Evolutionary conservation across 2,888 invertebrate species (phyloP), one percentile per base, ranked within the genome.

Genomic region (Leptopilina myrica): DNA sequence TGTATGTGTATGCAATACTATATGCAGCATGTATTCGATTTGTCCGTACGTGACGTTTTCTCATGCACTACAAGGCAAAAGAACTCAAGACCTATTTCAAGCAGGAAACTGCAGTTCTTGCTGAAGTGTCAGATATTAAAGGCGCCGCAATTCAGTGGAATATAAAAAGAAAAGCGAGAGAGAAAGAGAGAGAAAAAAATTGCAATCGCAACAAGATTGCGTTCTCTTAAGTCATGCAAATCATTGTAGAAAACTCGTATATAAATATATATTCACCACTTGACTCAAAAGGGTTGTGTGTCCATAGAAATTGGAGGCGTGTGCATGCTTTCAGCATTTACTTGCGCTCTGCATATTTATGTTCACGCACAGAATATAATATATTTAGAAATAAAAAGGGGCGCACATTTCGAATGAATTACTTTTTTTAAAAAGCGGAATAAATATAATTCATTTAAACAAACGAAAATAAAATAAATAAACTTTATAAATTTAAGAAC

Each of bases 261-360:
- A 49, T 49, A 49, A 11, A 49, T 49, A 49, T 56, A 53, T 26
- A 56, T 56, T 56, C 53, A 73, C 14, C 14, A 33, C 26, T 73
- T 40, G 73, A 56, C 20, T 26, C 56, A 9, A 53, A 69, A 49
- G 73, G 69, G 69, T 69, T 66, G 53, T 11, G 26, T 11, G 26
- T 73, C 26, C 56, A 26, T 53, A 26, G 33, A 73, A 73, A 73
- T 73, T 73, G 56, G 73, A 56, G 56, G 26, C 26, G 73, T 14
- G n/a, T 14, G n/a, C 56, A 53, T 14, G n/a, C 56, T 73, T 66
- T 66, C 8, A 76, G 78, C 79, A 82, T 82, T 33, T 81, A 78
- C 79, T 76, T 80, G 79, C 73, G 81, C 76, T 79, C 75, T 76
- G 80, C 81, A 83, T 83, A 83, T 83, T 81, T 81, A 83, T 83